Conservation (phyloP, 2,888 invertebrate genomes). For the Notodonta ziczac region DNA sequence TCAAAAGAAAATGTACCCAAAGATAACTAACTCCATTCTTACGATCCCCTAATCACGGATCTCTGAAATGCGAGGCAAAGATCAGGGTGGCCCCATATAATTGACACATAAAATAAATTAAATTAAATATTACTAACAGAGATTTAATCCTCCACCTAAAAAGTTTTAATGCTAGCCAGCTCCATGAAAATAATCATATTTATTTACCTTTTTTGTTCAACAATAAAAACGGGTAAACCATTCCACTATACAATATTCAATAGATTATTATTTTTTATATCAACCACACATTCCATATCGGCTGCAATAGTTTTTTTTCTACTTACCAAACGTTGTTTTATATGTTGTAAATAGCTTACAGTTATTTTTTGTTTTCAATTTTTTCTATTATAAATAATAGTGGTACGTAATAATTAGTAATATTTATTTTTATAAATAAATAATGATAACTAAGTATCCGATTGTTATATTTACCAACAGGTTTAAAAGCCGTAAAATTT, state of each 20-base stretch:
- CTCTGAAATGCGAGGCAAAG: too few relatives aligned
- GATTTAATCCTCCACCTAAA: too few relatives aligned
- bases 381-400: slow-evolving; percentile 38
- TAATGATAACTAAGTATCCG: too few relatives aligned
- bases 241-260: slow-evolving; percentile 59
- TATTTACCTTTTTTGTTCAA: slow-evolving; percentile 18
- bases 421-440: slow-evolving; percentile 6
- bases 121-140: neutral
- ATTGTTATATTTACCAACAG: too few relatives aligned
- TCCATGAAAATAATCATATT: slow-evolving; percentile 2
- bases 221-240: slow-evolving; percentile 56
- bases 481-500: too few relatives aligned
- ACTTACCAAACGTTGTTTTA: slow-evolving; percentile 47
- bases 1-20: too few relatives aligned
- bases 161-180: slow-evolving; percentile 7
- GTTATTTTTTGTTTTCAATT: slow-evolving; percentile 37
- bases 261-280: slow-evolving; percentile 41
- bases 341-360: slow-evolving; percentile 28
- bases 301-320: slow-evolving; percentile 73
- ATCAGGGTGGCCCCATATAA: too few relatives aligned
- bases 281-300: slow-evolving; percentile 67
- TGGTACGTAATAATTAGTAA: slow-evolving; percentile 17
- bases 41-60: too few relatives aligned
- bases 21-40: too few relatives aligned
- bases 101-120: too few relatives aligned